phyloP scores from a whole-genome alignment of 2,888 invertebrate species.

The Epirrita christyi region DNA sequence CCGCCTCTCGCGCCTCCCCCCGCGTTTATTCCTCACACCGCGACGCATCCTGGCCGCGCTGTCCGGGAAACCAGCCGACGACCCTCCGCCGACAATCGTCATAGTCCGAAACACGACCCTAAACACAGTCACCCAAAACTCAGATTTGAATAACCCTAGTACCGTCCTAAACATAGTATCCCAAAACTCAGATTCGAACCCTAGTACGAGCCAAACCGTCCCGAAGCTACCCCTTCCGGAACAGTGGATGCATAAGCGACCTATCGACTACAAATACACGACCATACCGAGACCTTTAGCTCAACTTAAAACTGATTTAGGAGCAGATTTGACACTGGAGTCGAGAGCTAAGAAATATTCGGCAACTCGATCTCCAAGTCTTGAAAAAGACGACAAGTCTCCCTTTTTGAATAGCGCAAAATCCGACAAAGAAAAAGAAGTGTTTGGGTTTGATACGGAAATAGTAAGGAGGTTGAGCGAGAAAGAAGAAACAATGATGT shows the following conservation, averaged over 20 bases:
- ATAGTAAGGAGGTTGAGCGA: constrained; percentile 57
- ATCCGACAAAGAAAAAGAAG: constrained; percentile 51
- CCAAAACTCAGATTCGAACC: constrained; percentile 11
- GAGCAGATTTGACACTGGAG: constrained; percentile 64
- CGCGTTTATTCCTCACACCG: constrained; percentile 38
- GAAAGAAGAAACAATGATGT: constrained; percentile 49
- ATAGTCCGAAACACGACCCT: constrained; percentile 48
- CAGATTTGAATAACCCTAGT: constrained; percentile 21
- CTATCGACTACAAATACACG: constrained; percentile 70
- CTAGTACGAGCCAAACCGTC: constrained; percentile 49
- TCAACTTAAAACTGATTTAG: constrained; percentile 64
- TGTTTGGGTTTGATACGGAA: constrained; percentile 73
- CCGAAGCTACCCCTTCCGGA: constrained; percentile 74
- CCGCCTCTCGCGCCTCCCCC: constrained; percentile 41
- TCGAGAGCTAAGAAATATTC: constrained; percentile 71
- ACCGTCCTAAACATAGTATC: background rate
- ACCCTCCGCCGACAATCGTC: constrained; percentile 46
- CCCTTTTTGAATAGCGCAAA: constrained; percentile 67
- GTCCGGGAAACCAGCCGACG: constrained; percentile 45
- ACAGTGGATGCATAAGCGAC: constrained; percentile 76
- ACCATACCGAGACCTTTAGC: constrained; percentile 71
- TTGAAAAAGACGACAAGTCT: constrained; percentile 81
- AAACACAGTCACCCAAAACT: constrained; percentile 30
- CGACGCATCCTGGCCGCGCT: constrained; percentile 44
- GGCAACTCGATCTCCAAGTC: constrained; percentile 76